These are phyloP conservation scores for Hyposoter didymator DNA, from an alignment of 2,888 invertebrate genomes.

Conservation along the genomic window DNA sequence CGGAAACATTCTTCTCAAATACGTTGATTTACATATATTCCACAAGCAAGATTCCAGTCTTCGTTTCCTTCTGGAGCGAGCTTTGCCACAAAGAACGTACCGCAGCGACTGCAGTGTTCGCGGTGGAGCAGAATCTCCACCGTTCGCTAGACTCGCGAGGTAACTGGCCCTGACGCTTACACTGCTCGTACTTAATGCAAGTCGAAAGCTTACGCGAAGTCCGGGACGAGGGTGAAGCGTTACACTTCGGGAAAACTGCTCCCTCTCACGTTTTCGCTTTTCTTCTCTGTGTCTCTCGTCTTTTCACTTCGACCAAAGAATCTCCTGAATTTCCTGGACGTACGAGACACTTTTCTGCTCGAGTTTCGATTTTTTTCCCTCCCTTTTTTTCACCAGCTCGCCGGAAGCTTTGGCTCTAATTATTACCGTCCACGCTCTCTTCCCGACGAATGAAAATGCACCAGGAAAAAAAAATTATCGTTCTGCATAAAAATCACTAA, in stretches of 20 bases:
- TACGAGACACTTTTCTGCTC: constrained; percentile 51
- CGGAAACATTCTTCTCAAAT: constrained; percentile 13
- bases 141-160: constrained; percentile 28
- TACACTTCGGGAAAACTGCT: constrained; percentile 41
- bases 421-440: constrained; percentile 4
- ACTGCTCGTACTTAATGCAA: constrained; percentile 21
- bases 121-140: constrained; percentile 35
- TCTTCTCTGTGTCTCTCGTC: not conserved
- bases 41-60: constrained; percentile 7
- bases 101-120: not conserved
- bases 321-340: not conserved
- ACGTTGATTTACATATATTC: constrained; percentile 47
- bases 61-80: constrained; percentile 11
- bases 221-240: not conserved
- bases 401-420: not conserved
- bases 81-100: constrained; percentile 11
- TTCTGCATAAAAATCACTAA: no score
- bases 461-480: not conserved
- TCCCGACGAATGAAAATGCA: not conserved
- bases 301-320: not conserved
- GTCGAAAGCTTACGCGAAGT: constrained; percentile 38
- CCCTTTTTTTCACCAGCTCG: not conserved
- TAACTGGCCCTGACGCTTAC: not conserved
- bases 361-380: constrained; percentile 35
- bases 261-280: constrained; percentile 17